These are phyloP conservation scores for Anthopleura sola DNA, from an alignment of 64 coral and sea anemone genomes.

Conservation along the genomic window DNA sequence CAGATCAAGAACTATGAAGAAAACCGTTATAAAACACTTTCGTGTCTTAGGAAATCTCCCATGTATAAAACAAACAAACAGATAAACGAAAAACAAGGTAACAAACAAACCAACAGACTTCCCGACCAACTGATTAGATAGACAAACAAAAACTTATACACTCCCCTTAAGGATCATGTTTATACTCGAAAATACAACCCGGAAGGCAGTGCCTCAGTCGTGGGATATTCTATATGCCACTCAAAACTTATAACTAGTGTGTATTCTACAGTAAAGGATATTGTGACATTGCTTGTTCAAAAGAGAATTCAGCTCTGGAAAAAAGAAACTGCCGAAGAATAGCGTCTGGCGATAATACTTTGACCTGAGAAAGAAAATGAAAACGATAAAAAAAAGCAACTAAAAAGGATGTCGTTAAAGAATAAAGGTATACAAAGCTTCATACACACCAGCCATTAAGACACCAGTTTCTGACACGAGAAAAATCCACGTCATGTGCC, in stretches of 20 bases:
- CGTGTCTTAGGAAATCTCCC: neutral
- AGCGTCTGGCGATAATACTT: constrained; percentile 95
- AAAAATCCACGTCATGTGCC: constrained; percentile 92
- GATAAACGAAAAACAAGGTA: too few species aligned
- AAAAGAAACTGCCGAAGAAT: constrained; percentile 80
- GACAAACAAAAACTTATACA: too few species aligned
- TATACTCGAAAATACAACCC: too few species aligned
- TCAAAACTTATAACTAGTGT: too few species aligned
- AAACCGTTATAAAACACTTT: too few species aligned
- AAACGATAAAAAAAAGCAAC: neutral
- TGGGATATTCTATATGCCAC: too few species aligned
- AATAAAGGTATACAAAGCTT: neutral
- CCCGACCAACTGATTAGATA: too few species aligned
- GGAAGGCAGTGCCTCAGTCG: too few species aligned
- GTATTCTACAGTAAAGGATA: constrained; percentile 67
- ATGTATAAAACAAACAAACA: neutral
- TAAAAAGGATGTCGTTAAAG: neutral
- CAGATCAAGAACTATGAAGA: neutral
- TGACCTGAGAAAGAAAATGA: constrained; percentile 56
- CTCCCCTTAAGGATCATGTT: too few species aligned
- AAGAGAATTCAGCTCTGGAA: constrained; percentile 83
- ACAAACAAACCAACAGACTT: too few species aligned
- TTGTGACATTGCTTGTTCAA: constrained; percentile 83
- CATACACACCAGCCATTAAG: constrained; percentile 82
- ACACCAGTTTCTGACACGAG: constrained; percentile 94